Evolutionary conservation across 64 coral and sea anemone genomes (phyloP), one percentile per base, ranked within the genome.

Genomic region (Dendronephthya gigantea): DNA sequence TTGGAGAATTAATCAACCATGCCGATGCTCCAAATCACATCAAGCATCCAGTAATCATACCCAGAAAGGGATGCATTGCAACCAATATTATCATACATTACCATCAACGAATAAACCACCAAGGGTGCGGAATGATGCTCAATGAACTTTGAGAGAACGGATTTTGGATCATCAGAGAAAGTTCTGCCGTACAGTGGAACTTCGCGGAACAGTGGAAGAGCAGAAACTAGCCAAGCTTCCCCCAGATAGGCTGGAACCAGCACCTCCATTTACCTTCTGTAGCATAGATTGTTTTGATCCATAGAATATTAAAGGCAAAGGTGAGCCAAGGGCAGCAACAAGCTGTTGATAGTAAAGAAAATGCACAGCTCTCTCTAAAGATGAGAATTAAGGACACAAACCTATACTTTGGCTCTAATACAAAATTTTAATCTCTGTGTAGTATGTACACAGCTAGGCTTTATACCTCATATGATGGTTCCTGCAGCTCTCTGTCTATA

Each of bases 141-240:
- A 87, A 87, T 15, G 68, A 81, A 49, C 27, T 87, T 68, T 68
- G 86, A 76, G 69, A 34, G 15, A 87, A 81, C 52, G 62, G 86
- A 1, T 87, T 50, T 17, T 87, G 86, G 86, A 49, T 87, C n/a
- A 49, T 87, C 19, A n/a, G 40, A 13, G 68, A 68, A 16, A 27
- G 34, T 36, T 74, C 86, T 38, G 69, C 41, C 40, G 69, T 87
- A 17, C 35, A 15, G 23, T 55, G 30, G 12, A 2, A 27, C 40
- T 83, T 12, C 50, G 52, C 12, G 82, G 82, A 12, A 35, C 82
- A 13, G 39, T 84, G 40, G 41, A 66, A 14, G 40, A 84, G 28
- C 83, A 84, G 51, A 83, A 58, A 31, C 83, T 89, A 82, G 36
- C 88, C 12, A 56, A 84, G 16, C 36, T 89, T 6, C 56, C 82